Conservation (phyloP, 2,797 vertebrate genomes). For the Chaenodraco wilsoni region DNA sequence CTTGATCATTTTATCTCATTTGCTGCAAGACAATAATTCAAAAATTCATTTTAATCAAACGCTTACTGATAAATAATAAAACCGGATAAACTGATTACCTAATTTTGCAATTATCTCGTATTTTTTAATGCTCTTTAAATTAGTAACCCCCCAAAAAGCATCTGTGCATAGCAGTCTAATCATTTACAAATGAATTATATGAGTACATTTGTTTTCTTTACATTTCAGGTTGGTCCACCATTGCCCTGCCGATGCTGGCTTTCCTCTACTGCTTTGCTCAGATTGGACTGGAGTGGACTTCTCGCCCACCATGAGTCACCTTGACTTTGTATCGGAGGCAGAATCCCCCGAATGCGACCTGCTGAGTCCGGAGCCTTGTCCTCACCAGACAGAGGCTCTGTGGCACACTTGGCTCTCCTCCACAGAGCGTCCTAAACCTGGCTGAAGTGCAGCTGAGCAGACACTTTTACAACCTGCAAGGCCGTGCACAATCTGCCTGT, state of each 20-base stretch:
- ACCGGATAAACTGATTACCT: no score
- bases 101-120: no score
- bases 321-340: conserved; percentile 54
- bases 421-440: conserved; percentile 45
- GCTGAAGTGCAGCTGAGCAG: conserved; percentile 48
- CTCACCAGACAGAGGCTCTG: conserved; percentile 34
- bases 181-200: not conserved
- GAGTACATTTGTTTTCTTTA: not conserved
- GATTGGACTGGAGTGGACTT: conserved; percentile 81
- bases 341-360: conserved; percentile 41
- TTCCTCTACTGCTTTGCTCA: conserved; percentile 88
- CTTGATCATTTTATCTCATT: no score
- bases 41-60: no score
- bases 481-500: conserved; percentile 17
- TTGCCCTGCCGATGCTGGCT: conserved; percentile 75
- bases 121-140: not conserved
- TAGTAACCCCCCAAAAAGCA: not conserved
- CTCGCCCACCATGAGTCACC: conserved; percentile 67
- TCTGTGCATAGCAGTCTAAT: not conserved
- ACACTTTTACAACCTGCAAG: conserved; percentile 36
- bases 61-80: no score
- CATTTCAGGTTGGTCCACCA: conserved; percentile 78
- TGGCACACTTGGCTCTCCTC: conserved; percentile 44
- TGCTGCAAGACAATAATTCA: no score
- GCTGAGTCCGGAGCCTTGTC: conserved; percentile 47